Evolutionary conservation across 2,113 vertebrate genomes (phyloP), one percentile per base, ranked within the genome.

Genomic region (Diglossa brunneiventris): DNA sequence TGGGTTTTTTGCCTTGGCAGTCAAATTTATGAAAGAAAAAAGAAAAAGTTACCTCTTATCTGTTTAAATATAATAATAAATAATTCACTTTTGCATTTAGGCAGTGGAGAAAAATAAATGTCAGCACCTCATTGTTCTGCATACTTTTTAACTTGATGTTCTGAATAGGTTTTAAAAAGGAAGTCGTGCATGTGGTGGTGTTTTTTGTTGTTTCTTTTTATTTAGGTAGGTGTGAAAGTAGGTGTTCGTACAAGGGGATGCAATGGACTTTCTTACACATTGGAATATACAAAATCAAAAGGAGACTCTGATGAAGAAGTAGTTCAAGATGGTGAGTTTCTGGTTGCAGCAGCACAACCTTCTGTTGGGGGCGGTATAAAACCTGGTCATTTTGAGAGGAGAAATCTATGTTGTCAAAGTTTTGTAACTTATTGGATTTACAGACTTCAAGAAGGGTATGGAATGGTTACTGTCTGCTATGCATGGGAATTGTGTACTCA

Each of bases 201-300:
- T 8, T 68, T 63, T 28, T 22, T 53, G 4, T 67, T 64, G 11
- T 22, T 20, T 68, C 8, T 26, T 83, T 50, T 92, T 61, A 94
- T 96, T 93, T 93, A 99, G 99, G 98, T 99, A 66, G 99, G 99
- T 35, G 97, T 99, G 75, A 99, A 99, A 97, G 99, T 99, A 27
- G 99, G 99, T 11, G 99, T 99, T 62, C 98, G 99, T 94, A 99
- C 99, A 46, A 98, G 99, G 76, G 99, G 99, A 78, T 99, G 99
- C 96, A 99, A 99, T 91, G 99, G 99, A 35, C 98, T 99, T 83
- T 99, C 99, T 30, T 99, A 99, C 75, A 99, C 98, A 5, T 97
- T 99, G 87, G 98, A 99, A 92, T 99, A 99, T 76, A 98, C 99
- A 30, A 99, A 99, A 94, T 98, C 98, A 1, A 99, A 98, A 96